Evolutionary conservation across 2,888 invertebrate genomes (phyloP).

Genomic region (Petrophora chlorosata): DNA sequence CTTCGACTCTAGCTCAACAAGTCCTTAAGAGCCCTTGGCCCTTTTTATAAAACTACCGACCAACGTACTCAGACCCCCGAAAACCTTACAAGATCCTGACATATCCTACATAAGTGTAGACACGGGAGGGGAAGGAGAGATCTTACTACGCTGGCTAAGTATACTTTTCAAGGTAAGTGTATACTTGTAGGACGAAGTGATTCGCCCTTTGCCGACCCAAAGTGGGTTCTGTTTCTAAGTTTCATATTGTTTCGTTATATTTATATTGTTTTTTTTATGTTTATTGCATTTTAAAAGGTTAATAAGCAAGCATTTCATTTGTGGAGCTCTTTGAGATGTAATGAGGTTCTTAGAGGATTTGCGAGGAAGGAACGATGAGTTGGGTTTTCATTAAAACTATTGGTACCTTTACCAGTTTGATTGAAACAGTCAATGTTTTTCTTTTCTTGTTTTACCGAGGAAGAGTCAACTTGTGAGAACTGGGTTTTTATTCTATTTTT

Average conservation of each 20-base stretch:
- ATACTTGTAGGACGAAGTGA: conserved; percentile 43
- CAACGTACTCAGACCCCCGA: conserved; percentile 44
- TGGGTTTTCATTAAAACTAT: too few relatives aligned
- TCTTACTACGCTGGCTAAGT: conserved; percentile 24
- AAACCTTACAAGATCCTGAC: conserved; percentile 25
- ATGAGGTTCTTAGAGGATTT: too few relatives aligned
- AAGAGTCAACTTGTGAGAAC: too few relatives aligned
- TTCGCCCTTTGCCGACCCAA: conserved; percentile 45
- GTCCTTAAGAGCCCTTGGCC: conserved; percentile 66
- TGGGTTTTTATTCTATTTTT: too few relatives aligned
- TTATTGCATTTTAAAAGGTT: conserved; percentile 17
- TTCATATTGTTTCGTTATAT: conserved; percentile 33
- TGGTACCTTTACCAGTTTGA: too few relatives aligned
- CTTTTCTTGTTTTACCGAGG: too few relatives aligned
- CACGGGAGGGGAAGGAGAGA: conserved; percentile 19
- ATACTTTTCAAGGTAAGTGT: conserved; percentile 40
- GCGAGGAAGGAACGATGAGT: too few relatives aligned
- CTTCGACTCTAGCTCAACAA: conserved; percentile 73
- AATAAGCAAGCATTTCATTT: background rate
- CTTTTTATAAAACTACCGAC: conserved; percentile 66
- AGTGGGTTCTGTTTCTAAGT: conserved; percentile 48
- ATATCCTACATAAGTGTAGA: background rate
- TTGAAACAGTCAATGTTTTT: too few relatives aligned
- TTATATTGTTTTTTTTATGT: conserved; percentile 24
- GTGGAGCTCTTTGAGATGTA: background rate